Base-by-base conservation (phyloP, 2,113 vertebrate species). In the Pangasianodon hypophthalmus region DNA sequence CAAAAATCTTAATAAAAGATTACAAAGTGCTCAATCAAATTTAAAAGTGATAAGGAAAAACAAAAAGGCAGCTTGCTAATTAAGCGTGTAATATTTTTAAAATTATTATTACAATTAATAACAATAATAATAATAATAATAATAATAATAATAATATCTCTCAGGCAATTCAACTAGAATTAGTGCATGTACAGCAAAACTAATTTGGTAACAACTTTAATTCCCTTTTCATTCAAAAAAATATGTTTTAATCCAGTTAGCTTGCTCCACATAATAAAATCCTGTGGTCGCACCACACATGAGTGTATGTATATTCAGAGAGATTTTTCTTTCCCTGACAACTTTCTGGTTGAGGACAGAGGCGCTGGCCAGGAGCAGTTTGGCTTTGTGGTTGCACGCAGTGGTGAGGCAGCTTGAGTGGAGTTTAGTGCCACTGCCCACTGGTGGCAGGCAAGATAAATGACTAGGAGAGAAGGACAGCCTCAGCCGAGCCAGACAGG, bases 351-450 rank as follows among this genome's bases (percentile, higher is more conserved):
- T 60, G 44, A 75, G 71, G 69, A 77, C 18, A 75, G 86, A 54
- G 86, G 50, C 19, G 10, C 21, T 77, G 86, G 81, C 64, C 52
- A 58, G 69, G 81, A 82, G 62, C 26, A 64, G 77, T 87, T 73
- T 87, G 87, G 84, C 62, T 73, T 87, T 87, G 87, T 87, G 87
- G 90, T 89, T 75, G 62, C 24, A 84, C 81, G 44, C 73, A 67
- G 80, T 90, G 91, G 88, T 90, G 81, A 91, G 60, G 62, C 80
- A 85, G 79, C 80, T 2, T 88, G 86, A 83, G 87, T 84, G 93
- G 88, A 94, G 95, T 96, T 96, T 96, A 96, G 94, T 95, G 94
- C 94, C 93, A 94, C 92, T 96, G 95, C 96, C 94, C 95, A 96
- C 93, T 96, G 95, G 94, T 95, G 96, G 96, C 91, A 94, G 95